Evolutionary conservation across 2,888 invertebrate genomes (phyloP).

Genomic region (Apodemia zela): DNA sequence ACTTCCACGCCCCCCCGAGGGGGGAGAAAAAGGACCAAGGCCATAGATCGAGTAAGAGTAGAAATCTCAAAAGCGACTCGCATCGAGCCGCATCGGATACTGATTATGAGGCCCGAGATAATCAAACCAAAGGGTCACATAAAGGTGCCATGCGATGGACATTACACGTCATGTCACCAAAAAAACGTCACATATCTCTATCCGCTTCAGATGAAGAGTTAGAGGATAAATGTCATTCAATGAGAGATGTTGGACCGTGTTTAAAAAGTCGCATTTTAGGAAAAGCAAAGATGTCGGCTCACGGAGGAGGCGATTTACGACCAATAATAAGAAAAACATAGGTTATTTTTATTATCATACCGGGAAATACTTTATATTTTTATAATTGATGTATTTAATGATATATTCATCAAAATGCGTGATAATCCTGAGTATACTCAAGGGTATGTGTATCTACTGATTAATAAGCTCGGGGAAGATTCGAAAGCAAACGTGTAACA

Average conservation of each 20-base stretch:
- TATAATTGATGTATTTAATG: neutral
- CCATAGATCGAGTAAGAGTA: slow-evolving; percentile 54
- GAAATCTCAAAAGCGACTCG: slow-evolving; percentile 51
- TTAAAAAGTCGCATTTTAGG: slow-evolving; percentile 52
- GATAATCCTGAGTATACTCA: too few relatives aligned
- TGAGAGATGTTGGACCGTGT: slow-evolving; percentile 58
- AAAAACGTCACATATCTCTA: slow-evolving; percentile 64
- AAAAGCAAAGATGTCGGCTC: slow-evolving; percentile 62
- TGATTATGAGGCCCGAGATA: slow-evolving; percentile 60
- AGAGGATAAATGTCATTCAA: slow-evolving; percentile 47
- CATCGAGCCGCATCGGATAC: slow-evolving; percentile 68
- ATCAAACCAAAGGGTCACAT: slow-evolving; percentile 40
- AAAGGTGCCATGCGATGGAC: slow-evolving; percentile 64
- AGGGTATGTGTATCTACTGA: neutral
- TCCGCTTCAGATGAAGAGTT: slow-evolving; percentile 68
- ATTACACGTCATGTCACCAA: slow-evolving; percentile 58
- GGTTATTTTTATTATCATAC: neutral
- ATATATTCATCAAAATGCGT: neutral
- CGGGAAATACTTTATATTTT: neutral
- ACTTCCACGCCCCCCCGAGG: slow-evolving; percentile 77
- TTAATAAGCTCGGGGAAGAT: slow-evolving; percentile 42
- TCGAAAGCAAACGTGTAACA: slow-evolving; percentile 48
- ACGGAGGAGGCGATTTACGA: slow-evolving; percentile 68
- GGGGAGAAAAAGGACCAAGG: slow-evolving; percentile 71
- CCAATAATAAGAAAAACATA: slow-evolving; percentile 65